These are phyloP conservation scores for Stenolophus ochropezus DNA, from an alignment of 2,888 invertebrate genomes.

Conservation along the genomic window DNA sequence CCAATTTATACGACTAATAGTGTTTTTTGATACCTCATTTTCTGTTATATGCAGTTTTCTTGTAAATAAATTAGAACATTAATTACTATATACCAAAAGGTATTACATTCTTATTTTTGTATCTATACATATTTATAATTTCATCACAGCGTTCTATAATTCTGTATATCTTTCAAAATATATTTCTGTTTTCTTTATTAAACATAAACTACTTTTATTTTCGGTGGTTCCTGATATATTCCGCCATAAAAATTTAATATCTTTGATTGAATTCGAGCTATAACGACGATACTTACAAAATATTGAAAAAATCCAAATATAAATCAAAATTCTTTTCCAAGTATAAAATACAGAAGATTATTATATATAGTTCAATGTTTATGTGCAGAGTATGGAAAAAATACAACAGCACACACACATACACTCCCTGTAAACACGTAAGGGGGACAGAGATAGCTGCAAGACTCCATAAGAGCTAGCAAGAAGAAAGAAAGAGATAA, in stretches of 20 bases:
- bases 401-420: constrained; percentile 23
- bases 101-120: too few species aligned
- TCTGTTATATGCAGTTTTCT: too few species aligned
- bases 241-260: constrained; percentile 38
- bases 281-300: background rate
- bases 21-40: too few species aligned
- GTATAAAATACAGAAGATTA: constrained; percentile 13
- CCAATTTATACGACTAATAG: too few species aligned
- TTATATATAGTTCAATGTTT: constrained; percentile 43
- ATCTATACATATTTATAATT: too few species aligned
- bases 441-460: constrained; percentile 8
- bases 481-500: constrained; percentile 13
- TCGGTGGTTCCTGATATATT: background rate
- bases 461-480: background rate
- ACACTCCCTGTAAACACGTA: background rate
- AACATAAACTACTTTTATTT: too few species aligned
- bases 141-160: too few species aligned
- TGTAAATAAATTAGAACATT: too few species aligned
- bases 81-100: too few species aligned
- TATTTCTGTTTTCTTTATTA: too few species aligned
- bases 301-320: background rate
- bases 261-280: constrained; percentile 20
- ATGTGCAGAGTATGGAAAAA: constrained; percentile 40
- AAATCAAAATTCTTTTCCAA: constrained; percentile 8
- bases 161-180: too few species aligned